Percentiles rank a stretch among this genome's conserved stretches.
phyloP scores from a whole-genome alignment of 2,113 vertebrate genomes.

The Paradoxurus hermaphroditus region DNA sequence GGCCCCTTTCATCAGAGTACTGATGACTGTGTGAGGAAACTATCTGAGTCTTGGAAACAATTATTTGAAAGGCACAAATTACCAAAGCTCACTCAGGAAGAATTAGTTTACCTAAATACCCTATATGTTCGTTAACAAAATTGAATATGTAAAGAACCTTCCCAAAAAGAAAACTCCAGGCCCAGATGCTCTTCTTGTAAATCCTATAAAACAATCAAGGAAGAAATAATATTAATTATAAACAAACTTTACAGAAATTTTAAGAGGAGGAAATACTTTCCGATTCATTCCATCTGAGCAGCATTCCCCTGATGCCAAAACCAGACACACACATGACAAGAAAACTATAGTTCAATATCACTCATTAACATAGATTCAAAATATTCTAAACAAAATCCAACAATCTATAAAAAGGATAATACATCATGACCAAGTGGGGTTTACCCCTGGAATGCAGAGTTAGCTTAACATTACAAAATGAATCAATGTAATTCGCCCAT shows the following conservation, averaged over 20 bases:
- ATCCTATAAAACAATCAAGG: neutral
- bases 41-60: neutral
- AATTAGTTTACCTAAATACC: neutral
- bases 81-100: neutral
- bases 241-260: neutral
- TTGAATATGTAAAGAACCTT: neutral
- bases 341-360: neutral
- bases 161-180: neutral
- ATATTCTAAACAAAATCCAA: neutral
- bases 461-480: neutral
- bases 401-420: neutral
- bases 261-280: neutral
- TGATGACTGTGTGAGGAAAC: neutral
- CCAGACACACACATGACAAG: neutral
- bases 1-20: neutral
- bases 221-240: neutral
- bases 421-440: neutral
- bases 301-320: constrained; percentile 11
- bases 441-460: neutral
- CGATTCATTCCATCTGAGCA: neutral
- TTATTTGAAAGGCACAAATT: neutral
- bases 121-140: neutral
- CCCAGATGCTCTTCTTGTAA: neutral
- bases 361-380: neutral
- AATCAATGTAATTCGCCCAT: neutral